These are phyloP conservation scores for Chrysolina haemoptera DNA, from an alignment of 2,888 invertebrate species.

Conservation along the genomic window DNA sequence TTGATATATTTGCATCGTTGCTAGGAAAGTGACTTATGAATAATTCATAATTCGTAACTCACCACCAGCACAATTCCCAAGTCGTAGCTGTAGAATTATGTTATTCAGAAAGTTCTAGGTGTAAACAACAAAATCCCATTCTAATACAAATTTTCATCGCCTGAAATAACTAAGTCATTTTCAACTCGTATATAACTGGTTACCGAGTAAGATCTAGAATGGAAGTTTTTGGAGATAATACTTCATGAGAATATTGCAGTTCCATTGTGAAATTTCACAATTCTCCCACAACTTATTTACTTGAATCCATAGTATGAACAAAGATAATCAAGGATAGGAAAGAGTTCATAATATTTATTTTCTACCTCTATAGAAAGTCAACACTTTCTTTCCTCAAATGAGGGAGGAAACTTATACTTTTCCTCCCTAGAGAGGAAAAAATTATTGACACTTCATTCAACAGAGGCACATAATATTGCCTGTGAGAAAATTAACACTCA, in stretches of 20 bases:
- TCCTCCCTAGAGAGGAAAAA: too few relatives aligned
- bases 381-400: too few relatives aligned
- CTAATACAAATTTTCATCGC: neutral
- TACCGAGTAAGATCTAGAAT: neutral
- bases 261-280: neutral
- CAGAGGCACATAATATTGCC: too few relatives aligned
- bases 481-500: too few relatives aligned
- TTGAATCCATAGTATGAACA: too few relatives aligned
- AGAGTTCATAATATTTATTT: too few relatives aligned
- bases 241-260: neutral
- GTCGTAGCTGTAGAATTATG: neutral
- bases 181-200: neutral
- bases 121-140: neutral
- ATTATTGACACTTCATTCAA: too few relatives aligned
- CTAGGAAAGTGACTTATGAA: neutral
- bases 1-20: neutral
- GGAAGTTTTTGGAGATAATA: neutral
- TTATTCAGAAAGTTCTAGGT: neutral
- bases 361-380: too few relatives aligned
- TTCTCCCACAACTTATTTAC: too few relatives aligned
- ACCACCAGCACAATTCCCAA: neutral
- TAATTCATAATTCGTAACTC: neutral
- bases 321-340: too few relatives aligned
- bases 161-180: neutral
- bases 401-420: too few relatives aligned